phyloP scores from a whole-genome alignment of 2,888 invertebrate genomes.

The Tetragnatha montana region DNA sequence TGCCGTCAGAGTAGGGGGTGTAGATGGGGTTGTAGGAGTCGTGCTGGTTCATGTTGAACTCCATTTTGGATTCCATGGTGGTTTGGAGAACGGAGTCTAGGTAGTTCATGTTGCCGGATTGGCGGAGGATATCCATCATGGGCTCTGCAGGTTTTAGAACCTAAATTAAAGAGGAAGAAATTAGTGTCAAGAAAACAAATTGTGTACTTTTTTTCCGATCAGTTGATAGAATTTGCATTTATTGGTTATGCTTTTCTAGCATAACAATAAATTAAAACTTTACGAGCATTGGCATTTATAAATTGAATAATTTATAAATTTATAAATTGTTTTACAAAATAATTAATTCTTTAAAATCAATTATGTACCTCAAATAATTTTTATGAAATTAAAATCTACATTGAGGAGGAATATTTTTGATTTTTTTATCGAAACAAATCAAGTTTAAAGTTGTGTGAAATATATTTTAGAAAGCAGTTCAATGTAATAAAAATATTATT shows the following conservation, averaged over 20 bases:
- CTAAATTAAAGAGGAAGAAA: background rate
- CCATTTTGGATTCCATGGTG: constrained; percentile 20
- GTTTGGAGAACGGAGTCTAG: constrained; percentile 27
- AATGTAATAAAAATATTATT: no score
- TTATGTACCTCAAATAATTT: background rate
- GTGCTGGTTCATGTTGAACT: constrained; percentile 14
- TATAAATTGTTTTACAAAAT: background rate
- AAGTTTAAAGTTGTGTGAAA: no score
- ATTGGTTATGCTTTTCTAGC: background rate
- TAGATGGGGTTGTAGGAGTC: constrained; percentile 37
- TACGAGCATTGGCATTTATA: background rate
- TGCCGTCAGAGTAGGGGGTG: constrained; percentile 46
- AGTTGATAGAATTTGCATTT: no score
- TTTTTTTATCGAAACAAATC: no score
- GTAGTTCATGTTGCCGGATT: constrained; percentile 32
- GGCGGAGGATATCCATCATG: constrained; percentile 48
- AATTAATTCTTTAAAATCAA: background rate
- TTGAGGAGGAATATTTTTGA: no score
- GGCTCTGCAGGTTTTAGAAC: background rate
- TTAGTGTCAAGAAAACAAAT: no score
- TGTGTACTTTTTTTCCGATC: no score
- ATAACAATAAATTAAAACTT: background rate
- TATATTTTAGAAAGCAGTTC: no score
- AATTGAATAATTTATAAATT: no score
- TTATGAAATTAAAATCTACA: no score